These are phyloP conservation scores for Shargacucullia verbasci DNA, from an alignment of 2,888 invertebrate species.

Conservation along the genomic window DNA sequence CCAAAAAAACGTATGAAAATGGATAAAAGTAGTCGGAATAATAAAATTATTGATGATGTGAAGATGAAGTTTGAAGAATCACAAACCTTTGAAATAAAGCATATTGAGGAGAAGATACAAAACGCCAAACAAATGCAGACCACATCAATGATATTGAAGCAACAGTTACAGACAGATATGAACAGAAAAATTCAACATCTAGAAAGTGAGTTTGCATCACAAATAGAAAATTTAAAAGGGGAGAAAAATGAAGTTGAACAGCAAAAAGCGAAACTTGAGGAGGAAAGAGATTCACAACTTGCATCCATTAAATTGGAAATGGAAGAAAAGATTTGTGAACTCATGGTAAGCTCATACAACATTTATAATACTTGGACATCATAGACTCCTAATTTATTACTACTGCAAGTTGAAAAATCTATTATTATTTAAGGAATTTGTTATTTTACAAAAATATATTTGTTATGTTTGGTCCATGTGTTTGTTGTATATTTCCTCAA, in stretches of 20 bases:
- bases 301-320: constrained; percentile 72
- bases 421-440: too few species aligned
- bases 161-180: constrained; percentile 81
- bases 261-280: constrained; percentile 79
- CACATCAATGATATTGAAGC: constrained; percentile 77
- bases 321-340: constrained; percentile 74
- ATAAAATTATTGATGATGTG: constrained; percentile 73
- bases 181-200: constrained; percentile 82
- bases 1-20: constrained; percentile 77
- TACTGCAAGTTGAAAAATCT: too few species aligned
- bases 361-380: too few species aligned
- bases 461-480: background rate
- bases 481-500: background rate
- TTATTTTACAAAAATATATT: background rate
- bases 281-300: constrained; percentile 80
- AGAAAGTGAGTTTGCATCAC: constrained; percentile 76
- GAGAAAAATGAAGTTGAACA: constrained; percentile 83
- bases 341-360: constrained; percentile 74
- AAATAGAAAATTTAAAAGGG: constrained; percentile 84
- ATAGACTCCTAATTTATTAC: too few species aligned
- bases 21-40: constrained; percentile 50
- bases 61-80: constrained; percentile 82
- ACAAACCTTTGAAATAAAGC: constrained; percentile 78
- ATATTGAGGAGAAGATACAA: constrained; percentile 81
- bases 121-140: constrained; percentile 79